Evolutionary conservation across 2,113 vertebrate genomes (phyloP), one percentile per base, ranked within the genome.

Genomic region (Lamprotornis superbus): DNA sequence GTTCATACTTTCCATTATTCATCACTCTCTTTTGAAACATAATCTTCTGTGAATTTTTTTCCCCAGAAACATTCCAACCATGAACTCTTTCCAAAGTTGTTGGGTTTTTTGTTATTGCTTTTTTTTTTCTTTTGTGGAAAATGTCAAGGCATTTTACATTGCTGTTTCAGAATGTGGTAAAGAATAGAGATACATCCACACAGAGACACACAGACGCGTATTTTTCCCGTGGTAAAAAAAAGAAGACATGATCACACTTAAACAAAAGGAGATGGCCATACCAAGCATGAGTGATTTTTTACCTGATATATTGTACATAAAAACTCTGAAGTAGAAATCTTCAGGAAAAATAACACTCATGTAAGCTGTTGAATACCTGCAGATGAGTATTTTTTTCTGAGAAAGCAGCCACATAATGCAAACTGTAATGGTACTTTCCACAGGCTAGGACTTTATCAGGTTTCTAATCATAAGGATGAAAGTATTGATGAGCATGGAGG

Each of bases 1-100:
- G 81, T 92, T 95, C 93, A 92, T 86, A 89, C 46, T 94, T 97
- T 95, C 91, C 90, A 89, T 95, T 94, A 93, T 89, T 94, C 89
- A 94, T 82, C 70, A 68, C 27, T 80, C 42, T 64, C 33, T 90
- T 95, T 87, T 76, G 76, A 89, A 95, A 94, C 19, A 87, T 19
- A 76, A 91, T 85, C 56, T 67, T 56, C 82, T 84, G 60, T 84
- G 46, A 90, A 42, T 52, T 83, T 74, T 92, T 80, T 42, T 30
- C 39, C 63, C 5, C 49, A 87, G 67, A 93, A 91, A 87, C 76
- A 76, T 93, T 94, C 68, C 89, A 89, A 40, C 52, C 76, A 65
- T 77, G 71, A 94, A 81, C 44, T 94, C 42, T 60, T 94, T 75
- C 40, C 67, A 86, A 49, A 83, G 53, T 57, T 89, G 17, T 64